Base-by-base conservation (phyloP, 2,888 invertebrate species). In the Neocrepidodera transversa region DNA sequence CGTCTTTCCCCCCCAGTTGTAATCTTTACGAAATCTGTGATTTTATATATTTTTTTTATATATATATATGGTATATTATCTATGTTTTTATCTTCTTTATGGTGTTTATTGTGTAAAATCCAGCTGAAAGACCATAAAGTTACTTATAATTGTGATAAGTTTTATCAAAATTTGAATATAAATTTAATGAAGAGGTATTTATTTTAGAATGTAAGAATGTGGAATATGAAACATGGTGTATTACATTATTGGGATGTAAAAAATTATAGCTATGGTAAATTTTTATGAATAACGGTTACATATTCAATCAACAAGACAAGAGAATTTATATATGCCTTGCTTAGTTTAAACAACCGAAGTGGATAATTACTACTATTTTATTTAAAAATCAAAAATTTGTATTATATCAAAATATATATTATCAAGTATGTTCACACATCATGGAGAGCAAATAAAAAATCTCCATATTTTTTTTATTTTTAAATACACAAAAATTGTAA, bases 1-100 rank as follows among this genome's bases (percentile, higher is more conserved):
- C 45, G 55, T 55, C 51, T 62, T 57, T 58, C 62, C 62, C 54
- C 54, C 61, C 54, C 50, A 45, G 40, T 49, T 59, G 54, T 60
- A 52, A 58, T 58, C 57, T 23, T 62, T 64, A 56, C 48, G n/a
- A 54, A 51, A 64, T 60, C 64, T 64, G 64, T 64, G 64, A 64
- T 64, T 60, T 64, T 48, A 47, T 56, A 60, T 50, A 36, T 38
- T 60, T 50, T 30, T 62, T 48, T 57, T 64, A 58, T 48, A 58
- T 58, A n/a, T n/a, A 64, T 60, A 26, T 45, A 53, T 58, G 60
- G 63, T 64, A 64, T 64, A 61, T 58, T 64, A 58, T 54, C 17
- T 56, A 35, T 49, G 30, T 55, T 49, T 58, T 53, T 58, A 47
- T 63, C 45, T 49, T 45, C 17, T 48, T 30, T 23, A 47, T n/a